Percentiles rank a stretch among this genome's conserved stretches.
phyloP scores from a whole-genome alignment of 1,140 invertebrate species.

The Odontomachus brunneus region DNA sequence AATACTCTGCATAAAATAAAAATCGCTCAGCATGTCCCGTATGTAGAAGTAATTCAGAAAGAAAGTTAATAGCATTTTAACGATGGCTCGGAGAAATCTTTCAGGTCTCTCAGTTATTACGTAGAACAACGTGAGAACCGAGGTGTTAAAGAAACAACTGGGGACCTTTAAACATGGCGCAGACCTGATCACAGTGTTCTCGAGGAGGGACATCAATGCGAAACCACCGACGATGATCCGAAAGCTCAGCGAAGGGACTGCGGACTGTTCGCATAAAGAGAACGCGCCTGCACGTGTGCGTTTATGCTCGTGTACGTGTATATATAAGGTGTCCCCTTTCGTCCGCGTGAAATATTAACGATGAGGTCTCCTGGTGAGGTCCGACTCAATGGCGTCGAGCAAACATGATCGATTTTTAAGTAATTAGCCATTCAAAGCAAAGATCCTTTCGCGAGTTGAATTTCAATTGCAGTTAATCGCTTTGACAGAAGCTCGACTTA shows the following conservation, averaged over 20 bases:
- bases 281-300: slow-evolving; percentile 13
- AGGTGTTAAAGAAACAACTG: slow-evolving; percentile 38
- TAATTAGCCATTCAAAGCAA: neutral
- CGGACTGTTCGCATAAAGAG: slow-evolving; percentile 32
- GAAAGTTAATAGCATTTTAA: slow-evolving; percentile 11
- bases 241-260: slow-evolving; percentile 40
- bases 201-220: slow-evolving; percentile 46
- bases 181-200: slow-evolving; percentile 29
- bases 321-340: slow-evolving; percentile 13
- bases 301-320: slow-evolving; percentile 2
- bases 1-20: neutral
- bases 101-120: slow-evolving; percentile 17
- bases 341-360: neutral
- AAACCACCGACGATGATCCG: slow-evolving; percentile 58
- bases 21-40: neutral
- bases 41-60: neutral
- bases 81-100: slow-evolving; percentile 10
- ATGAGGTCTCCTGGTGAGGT: neutral
- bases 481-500: too few relatives aligned
- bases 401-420: neutral
- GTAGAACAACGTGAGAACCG: slow-evolving; percentile 48
- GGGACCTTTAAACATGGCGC: slow-evolving; percentile 42
- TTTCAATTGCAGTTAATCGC: too few relatives aligned
- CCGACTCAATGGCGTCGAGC: too few relatives aligned
- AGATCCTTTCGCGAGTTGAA: too few relatives aligned